Percentiles rank a stretch among this genome's conserved stretches.
Evolutionary conservation across 1,140 invertebrate species (phyloP).

Genomic region (Periplaneta americana): DNA sequence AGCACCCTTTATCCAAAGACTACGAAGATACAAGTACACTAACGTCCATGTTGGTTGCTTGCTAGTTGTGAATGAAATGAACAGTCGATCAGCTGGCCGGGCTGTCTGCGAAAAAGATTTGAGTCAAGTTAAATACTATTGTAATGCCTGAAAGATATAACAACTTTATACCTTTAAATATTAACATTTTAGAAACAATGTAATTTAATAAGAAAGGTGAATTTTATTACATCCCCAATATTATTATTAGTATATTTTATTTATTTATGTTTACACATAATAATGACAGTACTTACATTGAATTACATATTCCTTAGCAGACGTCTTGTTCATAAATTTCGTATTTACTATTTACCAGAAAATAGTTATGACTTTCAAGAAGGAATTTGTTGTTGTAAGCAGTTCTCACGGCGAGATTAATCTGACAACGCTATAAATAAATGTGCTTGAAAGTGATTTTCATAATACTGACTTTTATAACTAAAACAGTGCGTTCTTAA

Average conservation of each 20-base stretch:
- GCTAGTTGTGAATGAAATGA: slow-evolving; percentile 10
- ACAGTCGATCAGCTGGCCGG: slow-evolving; percentile 12
- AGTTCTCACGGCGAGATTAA: background rate
- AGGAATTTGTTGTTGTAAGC: background rate
- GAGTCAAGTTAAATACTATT: background rate
- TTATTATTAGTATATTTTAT: background rate
- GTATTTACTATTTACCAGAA: background rate
- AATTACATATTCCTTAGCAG: background rate
- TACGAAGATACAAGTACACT: background rate
- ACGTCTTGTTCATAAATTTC: background rate
- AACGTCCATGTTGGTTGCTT: slow-evolving; percentile 12
- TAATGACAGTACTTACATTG: background rate
- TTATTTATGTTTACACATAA: background rate
- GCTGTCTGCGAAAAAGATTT: background rate
- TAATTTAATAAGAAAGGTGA: background rate
- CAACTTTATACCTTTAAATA: too few relatives aligned
- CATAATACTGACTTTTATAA: background rate
- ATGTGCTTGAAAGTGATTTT: background rate
- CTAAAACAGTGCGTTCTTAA: background rate
- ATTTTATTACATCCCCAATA: background rate
- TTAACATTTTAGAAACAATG: too few relatives aligned
- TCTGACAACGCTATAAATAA: background rate
- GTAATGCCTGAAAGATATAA: background rate
- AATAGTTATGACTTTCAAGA: background rate
- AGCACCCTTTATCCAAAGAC: slow-evolving; percentile 9